These are phyloP conservation scores for Eupithecia subfuscata DNA, from an alignment of 2,888 invertebrate species.

Conservation along the genomic window DNA sequence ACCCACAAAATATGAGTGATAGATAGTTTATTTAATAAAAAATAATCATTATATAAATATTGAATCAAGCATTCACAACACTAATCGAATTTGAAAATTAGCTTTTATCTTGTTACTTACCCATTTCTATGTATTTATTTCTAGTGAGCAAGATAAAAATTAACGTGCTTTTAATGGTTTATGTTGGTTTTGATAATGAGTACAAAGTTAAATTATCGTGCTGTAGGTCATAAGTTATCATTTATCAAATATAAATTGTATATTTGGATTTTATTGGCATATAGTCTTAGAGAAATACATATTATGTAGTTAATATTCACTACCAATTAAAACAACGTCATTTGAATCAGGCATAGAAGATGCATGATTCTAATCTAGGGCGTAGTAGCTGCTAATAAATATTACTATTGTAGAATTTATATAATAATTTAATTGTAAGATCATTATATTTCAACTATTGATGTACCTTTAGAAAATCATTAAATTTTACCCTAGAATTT, in stretches of 20 bases:
- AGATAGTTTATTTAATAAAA: slow-evolving; percentile 40
- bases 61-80: slow-evolving; percentile 11
- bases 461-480: background rate
- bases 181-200: background rate
- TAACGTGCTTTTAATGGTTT: background rate
- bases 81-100: slow-evolving; percentile 6
- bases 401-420: background rate
- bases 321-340: background rate
- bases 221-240: background rate
- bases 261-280: background rate
- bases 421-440: background rate
- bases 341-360: background rate
- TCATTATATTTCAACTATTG: background rate
- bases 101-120: background rate
- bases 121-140: background rate
- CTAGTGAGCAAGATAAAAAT: background rate
- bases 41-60: slow-evolving; percentile 16
- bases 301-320: background rate
- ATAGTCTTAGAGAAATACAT: background rate
- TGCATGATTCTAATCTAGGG: background rate
- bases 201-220: background rate
- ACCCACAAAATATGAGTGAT: slow-evolving; percentile 72
- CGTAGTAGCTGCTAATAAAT: background rate
- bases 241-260: background rate
- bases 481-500: background rate